A percentile compares a stretch with the other conserved stretches of the same genome.
These are phyloP conservation scores for Callochromis pleurospilus DNA, from an alignment of 2,113 vertebrate genomes.

Conservation along the genomic window DNA sequence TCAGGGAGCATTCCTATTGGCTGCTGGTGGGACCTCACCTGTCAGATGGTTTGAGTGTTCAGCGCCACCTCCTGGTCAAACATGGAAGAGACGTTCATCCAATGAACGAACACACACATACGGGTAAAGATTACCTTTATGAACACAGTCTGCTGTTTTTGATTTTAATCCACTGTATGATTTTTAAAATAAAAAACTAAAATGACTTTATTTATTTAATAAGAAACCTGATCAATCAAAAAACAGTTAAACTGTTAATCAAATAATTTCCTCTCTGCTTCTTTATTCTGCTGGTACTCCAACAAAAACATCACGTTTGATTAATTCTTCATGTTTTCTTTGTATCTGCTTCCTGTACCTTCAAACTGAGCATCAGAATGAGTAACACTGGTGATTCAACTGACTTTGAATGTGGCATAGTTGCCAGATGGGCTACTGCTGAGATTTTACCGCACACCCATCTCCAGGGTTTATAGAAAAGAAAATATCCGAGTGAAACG, in stretches of 20 bases:
- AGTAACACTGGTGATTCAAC: neutral
- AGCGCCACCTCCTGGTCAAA: neutral
- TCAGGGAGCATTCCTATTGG: neutral
- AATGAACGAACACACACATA: neutral
- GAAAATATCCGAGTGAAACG: neutral
- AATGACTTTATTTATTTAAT: neutral
- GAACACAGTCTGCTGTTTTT: neutral
- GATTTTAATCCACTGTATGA: rapidly evolving
- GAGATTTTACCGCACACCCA: neutral
- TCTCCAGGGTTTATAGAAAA: too few relatives aligned
- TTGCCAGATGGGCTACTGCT: neutral
- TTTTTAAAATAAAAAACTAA: neutral
- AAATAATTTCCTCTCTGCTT: neutral
- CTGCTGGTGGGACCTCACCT: neutral
- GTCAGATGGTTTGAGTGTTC: neutral
- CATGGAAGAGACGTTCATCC: neutral
- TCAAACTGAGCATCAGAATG: neutral
- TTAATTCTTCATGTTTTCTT: neutral
- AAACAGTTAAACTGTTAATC: neutral
- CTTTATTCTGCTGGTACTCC: neutral
- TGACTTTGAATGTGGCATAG: neutral
- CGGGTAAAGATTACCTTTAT: rapidly evolving
- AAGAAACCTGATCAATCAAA: neutral
- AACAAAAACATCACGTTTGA: neutral
- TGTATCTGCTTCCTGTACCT: neutral